Conservation (phyloP, 2,888 invertebrate species). For the Brachyptera risi region DNA sequence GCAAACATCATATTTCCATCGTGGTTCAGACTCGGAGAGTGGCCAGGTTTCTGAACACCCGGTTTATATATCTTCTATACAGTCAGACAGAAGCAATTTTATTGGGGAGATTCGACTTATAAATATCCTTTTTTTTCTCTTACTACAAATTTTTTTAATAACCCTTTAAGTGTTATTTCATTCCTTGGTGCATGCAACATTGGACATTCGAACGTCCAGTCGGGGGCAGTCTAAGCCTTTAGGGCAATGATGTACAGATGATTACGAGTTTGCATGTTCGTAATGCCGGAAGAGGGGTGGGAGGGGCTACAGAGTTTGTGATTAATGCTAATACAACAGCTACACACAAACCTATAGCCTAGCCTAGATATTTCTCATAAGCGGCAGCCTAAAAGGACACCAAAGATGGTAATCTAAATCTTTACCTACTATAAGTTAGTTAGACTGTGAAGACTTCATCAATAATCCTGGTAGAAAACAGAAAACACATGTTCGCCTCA, state of each 20-base stretch:
- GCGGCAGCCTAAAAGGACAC: not conserved
- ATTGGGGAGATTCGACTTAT: not conserved
- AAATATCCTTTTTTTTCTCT: not conserved
- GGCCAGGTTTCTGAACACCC: too few species aligned
- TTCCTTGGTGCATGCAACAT: not conserved
- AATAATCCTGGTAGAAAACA: too few species aligned
- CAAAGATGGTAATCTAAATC: too few species aligned
- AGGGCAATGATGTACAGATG: not conserved
- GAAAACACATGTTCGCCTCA: too few species aligned
- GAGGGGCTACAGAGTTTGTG: not conserved
- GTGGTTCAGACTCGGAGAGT: too few species aligned
- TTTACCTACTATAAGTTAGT: too few species aligned
- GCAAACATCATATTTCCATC: too few species aligned
- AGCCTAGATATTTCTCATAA: not conserved
- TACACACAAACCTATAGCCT: not conserved
- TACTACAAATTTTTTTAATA: not conserved
- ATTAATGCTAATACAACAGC: slow-evolving; percentile 14
- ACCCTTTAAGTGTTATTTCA: slow-evolving; percentile 3
- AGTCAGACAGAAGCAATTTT: slow-evolving; percentile 1
- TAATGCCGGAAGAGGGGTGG: slow-evolving; percentile 16
- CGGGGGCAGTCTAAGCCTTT: not conserved
- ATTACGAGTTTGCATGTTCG: slow-evolving; percentile 16
- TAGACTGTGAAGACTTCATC: too few species aligned
- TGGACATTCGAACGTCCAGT: not conserved
- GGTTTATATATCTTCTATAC: not conserved